These are phyloP conservation scores for Rhinichthys osculus DNA, from an alignment of 2,797 vertebrate species.

Conservation along the genomic window DNA sequence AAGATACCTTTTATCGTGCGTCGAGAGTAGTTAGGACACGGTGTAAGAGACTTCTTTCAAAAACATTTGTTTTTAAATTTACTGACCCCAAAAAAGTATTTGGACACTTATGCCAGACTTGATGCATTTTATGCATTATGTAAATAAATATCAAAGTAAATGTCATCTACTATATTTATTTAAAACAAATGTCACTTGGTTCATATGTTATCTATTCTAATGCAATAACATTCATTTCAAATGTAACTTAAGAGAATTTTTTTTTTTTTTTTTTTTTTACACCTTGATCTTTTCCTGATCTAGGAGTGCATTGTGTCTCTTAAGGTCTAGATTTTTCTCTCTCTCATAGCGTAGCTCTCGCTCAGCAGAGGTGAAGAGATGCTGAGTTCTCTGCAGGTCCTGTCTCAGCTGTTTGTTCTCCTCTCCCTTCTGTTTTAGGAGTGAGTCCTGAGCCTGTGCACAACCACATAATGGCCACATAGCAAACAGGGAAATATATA, in stretches of 20 bases:
- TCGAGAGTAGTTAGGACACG: too few species aligned
- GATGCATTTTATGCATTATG: background rate
- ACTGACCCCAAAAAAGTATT: too few species aligned
- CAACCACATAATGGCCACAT: background rate
- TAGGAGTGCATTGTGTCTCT: slow-evolving; percentile 88
- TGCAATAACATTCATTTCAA: background rate
- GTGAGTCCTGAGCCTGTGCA: slow-evolving; percentile 76
- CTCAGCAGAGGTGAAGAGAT: slow-evolving; percentile 88
- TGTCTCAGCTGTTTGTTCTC: slow-evolving; percentile 86
- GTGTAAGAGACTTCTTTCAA: background rate
- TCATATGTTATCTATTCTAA: background rate
- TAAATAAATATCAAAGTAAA: background rate
- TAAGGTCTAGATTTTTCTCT: slow-evolving; percentile 87
- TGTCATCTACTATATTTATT: background rate
- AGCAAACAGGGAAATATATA: background rate
- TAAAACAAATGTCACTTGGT: background rate
- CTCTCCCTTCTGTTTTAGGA: slow-evolving; percentile 82
- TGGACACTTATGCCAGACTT: background rate
- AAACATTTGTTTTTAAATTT: background rate
- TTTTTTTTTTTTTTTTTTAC: background rate
- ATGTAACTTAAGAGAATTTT: background rate
- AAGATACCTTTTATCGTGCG: too few species aligned
- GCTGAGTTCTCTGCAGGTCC: slow-evolving; percentile 86
- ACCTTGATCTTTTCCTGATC: slow-evolving; percentile 93
- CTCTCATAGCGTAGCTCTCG: slow-evolving; percentile 90